phyloP scores from a whole-genome alignment of 2,888 invertebrate genomes.

The Callimorpha dominula region DNA sequence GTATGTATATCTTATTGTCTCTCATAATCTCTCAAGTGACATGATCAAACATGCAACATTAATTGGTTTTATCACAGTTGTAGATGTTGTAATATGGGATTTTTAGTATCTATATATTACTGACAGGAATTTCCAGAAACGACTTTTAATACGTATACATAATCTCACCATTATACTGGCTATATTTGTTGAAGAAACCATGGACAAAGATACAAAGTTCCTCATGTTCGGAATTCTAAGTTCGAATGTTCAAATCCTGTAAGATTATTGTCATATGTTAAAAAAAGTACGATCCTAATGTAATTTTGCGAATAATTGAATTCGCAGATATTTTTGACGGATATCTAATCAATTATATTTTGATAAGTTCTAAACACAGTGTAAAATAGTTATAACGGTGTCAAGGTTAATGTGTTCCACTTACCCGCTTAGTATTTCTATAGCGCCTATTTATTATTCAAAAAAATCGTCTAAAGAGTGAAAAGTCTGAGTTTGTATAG shows the following conservation, averaged over 20 bases:
- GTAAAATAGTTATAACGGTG: constrained; percentile 54
- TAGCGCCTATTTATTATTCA: constrained; percentile 31
- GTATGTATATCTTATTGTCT: neutral
- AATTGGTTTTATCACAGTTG: neutral
- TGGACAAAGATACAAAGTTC: neutral
- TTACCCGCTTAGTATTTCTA: constrained; percentile 55
- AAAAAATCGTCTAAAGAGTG: constrained; percentile 17
- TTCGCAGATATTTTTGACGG: constrained; percentile 8
- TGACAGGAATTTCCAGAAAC: neutral
- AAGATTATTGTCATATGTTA: neutral
- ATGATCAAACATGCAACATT: neutral
- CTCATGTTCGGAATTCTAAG: neutral
- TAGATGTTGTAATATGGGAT: neutral
- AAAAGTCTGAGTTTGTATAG: constrained; percentile 16
- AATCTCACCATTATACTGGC: neutral
- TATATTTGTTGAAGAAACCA: neutral
- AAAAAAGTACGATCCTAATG: neutral
- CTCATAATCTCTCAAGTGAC: neutral
- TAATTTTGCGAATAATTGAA: constrained; percentile 4
- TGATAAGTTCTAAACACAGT: constrained; percentile 47
- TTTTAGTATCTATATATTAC: neutral
- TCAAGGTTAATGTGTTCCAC: constrained; percentile 72
- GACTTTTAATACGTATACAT: neutral
- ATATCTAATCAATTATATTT: constrained; percentile 41
- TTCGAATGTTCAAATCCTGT: neutral